Percentiles rank a stretch among this genome's conserved stretches.
Evolutionary conservation across 2,113 vertebrate genomes (phyloP).

Genomic region (Baryphthengus martii): DNA sequence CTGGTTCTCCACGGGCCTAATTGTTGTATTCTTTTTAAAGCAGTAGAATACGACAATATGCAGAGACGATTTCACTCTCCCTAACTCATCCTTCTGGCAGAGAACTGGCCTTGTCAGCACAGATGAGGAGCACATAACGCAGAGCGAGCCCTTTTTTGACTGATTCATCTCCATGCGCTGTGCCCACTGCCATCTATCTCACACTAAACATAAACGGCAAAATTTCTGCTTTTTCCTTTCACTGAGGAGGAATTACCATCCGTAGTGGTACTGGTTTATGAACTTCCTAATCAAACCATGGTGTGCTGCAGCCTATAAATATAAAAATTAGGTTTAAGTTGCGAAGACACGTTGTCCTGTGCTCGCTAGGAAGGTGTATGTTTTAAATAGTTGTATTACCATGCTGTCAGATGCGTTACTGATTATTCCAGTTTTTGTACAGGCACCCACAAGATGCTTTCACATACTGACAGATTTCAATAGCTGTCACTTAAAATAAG

Average conservation of each 20-base stretch:
- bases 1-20: neutral
- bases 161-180: neutral
- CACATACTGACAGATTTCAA: neutral
- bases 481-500: neutral
- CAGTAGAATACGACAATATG: neutral
- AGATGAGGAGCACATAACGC: fast-evolving
- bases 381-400: neutral
- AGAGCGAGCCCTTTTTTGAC: neutral
- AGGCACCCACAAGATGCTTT: neutral
- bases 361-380: neutral
- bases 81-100: neutral
- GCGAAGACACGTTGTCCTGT: neutral
- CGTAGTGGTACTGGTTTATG: neutral
- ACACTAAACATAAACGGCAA: neutral
- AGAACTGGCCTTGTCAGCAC: neutral
- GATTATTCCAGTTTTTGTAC: neutral
- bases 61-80: neutral
- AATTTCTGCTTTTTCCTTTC: neutral
- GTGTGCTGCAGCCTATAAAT: neutral
- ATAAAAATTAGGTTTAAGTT: neutral
- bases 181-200: neutral
- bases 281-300: neutral
- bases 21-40: neutral
- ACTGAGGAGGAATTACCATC: neutral
- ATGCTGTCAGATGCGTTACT: neutral